Percentiles rank a stretch among this genome's conserved stretches.
Conservation (phyloP, 1,140 invertebrate genomes). For the Bombus cullumanus region DNA sequence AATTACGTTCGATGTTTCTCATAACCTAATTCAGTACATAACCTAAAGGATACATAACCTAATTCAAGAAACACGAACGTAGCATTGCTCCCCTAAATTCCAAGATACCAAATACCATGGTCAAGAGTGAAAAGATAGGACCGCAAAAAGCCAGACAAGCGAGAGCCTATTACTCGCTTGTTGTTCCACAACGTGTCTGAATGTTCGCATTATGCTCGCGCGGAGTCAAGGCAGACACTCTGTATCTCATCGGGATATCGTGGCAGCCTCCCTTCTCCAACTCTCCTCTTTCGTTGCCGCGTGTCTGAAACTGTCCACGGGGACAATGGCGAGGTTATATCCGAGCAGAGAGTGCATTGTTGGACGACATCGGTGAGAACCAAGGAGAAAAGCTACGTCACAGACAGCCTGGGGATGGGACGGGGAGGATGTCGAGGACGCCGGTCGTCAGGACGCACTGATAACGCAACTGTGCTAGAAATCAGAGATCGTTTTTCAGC, state of each 20-base stretch:
- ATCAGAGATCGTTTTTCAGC: neutral
- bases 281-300: neutral
- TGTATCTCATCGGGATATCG: conserved; percentile 52
- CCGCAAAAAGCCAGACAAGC: conserved; percentile 11
- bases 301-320: conserved; percentile 41
- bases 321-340: conserved; percentile 53
- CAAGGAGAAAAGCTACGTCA: conserved; percentile 44
- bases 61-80: neutral
- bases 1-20: neutral
- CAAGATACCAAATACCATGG: no score
- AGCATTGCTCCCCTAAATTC: neutral
- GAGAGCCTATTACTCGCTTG: conserved; percentile 2
- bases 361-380: conserved; percentile 36
- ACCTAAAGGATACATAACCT: no score
- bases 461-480: neutral
- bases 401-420: no score
- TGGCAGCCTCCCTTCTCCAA: neutral
- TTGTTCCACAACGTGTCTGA: conserved; percentile 26
- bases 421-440: neutral
- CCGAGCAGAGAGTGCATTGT: conserved; percentile 44
- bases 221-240: conserved; percentile 38
- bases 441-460: neutral
- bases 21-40: no score
- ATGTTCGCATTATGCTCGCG: conserved; percentile 43
- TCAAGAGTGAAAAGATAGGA: neutral